These are phyloP conservation scores for Chaetogeoica ovagalla DNA, from an alignment of 2,888 invertebrate species.

Conservation along the genomic window DNA sequence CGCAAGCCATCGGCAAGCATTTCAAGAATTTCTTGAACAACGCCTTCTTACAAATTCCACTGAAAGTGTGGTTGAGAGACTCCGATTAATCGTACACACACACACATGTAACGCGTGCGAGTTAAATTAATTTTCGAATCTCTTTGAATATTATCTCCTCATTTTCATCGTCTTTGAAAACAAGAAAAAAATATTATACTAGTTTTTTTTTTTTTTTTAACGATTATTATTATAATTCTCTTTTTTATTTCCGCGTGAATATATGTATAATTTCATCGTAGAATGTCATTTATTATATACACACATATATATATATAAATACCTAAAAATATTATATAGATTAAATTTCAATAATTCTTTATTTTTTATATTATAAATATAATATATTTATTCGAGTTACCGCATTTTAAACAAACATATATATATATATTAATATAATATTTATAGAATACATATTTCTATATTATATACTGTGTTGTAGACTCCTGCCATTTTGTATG, in stretches of 20 bases:
- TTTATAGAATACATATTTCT: not conserved
- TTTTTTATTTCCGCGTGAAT: not conserved
- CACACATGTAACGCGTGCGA: not conserved
- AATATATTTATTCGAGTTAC: conserved; percentile 35
- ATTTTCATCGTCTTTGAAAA: not conserved
- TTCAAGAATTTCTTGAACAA: conserved; percentile 74
- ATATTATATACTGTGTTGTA: not conserved
- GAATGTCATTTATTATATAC: not conserved
- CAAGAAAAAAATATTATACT: not conserved
- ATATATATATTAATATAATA: not conserved
- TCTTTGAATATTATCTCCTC: not conserved
- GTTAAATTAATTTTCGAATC: not conserved
- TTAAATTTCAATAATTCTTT: no score
- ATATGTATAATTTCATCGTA: not conserved
- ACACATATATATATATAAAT: no score
- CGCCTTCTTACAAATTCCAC: conserved; percentile 72
- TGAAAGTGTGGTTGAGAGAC: conserved; percentile 63
- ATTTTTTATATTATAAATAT: not conserved
- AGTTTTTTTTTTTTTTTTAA: not conserved
- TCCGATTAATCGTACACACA: conserved; percentile 44
- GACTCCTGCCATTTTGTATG: conserved; percentile 15
- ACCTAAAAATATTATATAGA: no score
- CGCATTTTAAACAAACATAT: conserved; percentile 14
- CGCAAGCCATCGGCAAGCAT: conserved; percentile 71
- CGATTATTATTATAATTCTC: not conserved